A percentile compares a stretch with the other conserved stretches of the same genome.
phyloP scores from a whole-genome alignment of 2,797 vertebrate genomes.

The Microcaecilia unicolor region DNA sequence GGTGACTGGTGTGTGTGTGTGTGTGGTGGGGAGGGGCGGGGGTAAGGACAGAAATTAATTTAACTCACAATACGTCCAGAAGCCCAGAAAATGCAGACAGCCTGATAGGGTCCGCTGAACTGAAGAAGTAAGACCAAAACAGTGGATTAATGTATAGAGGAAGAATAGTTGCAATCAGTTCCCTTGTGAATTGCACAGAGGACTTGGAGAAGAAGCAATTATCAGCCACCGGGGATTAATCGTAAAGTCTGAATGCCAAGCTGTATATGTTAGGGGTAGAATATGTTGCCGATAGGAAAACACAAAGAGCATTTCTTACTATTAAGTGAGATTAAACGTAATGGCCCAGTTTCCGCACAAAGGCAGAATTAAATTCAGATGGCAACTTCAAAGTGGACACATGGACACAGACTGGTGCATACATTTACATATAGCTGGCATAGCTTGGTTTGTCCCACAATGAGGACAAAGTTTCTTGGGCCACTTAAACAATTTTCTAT shows the following conservation, averaged over 20 bases:
- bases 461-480: constrained; percentile 79
- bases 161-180: constrained; percentile 70
- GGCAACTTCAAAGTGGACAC: constrained; percentile 86
- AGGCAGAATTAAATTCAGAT: constrained; percentile 73
- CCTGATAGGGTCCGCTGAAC: constrained; percentile 79
- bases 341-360: constrained; percentile 93
- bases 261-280: constrained; percentile 76
- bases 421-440: constrained; percentile 99
- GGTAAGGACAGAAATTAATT: constrained; percentile 60
- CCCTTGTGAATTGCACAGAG: constrained; percentile 86
- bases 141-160: constrained; percentile 69
- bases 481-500: constrained; percentile 70
- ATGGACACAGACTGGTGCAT: constrained; percentile 64
- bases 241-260: constrained; percentile 78
- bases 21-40: too few relatives aligned
- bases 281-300: constrained; percentile 85
- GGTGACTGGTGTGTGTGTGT: constrained; percentile 49
- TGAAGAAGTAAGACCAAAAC: constrained; percentile 68
- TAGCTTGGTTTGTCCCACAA: constrained; percentile 59
- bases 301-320: constrained; percentile 89
- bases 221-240: constrained; percentile 83
- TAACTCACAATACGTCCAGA: constrained; percentile 89
- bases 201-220: constrained; percentile 86
- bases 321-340: constrained; percentile 98
- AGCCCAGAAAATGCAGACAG: constrained; percentile 89